A percentile compares a stretch with the other conserved stretches of the same genome.
Evolutionary conservation across 1,140 invertebrate species (phyloP).

Genomic region (Argopecten irradians): DNA sequence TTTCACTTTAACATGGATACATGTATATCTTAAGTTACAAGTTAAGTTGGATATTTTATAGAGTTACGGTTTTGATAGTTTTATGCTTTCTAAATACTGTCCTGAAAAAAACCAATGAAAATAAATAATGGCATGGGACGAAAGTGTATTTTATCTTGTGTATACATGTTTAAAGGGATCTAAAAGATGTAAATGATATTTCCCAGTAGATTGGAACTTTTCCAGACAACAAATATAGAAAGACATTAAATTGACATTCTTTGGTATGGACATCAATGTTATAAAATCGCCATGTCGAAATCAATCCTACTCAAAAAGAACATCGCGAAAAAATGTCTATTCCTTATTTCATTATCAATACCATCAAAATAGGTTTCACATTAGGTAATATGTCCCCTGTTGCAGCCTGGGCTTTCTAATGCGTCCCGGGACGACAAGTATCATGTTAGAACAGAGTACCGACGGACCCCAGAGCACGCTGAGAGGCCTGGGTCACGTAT

Average conservation of each 20-base stretch:
- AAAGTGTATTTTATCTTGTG: neutral
- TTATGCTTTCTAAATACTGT: too few relatives aligned
- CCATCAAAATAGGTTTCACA: slow-evolving; percentile 1
- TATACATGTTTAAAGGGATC: neutral
- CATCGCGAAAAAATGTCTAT: slow-evolving; percentile 13
- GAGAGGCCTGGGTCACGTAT: neutral
- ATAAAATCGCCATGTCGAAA: neutral
- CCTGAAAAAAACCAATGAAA: too few relatives aligned
- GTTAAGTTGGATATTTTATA: too few relatives aligned
- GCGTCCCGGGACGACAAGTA: neutral
- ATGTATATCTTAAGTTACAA: too few relatives aligned
- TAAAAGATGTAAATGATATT: neutral
- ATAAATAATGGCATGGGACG: too few relatives aligned
- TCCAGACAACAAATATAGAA: neutral
- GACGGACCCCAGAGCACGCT: neutral
- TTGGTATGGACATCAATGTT: neutral
- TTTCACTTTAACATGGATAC: too few relatives aligned
- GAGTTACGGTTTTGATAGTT: too few relatives aligned
- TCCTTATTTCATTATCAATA: slow-evolving; percentile 12
- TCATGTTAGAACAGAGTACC: slow-evolving; percentile 2
- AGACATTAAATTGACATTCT: neutral
- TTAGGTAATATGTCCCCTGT: neutral
- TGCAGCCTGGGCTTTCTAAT: neutral
- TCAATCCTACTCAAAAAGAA: neutral
- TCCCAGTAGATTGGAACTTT: neutral